Evolutionary conservation across 1,140 invertebrate species (phyloP).

Genomic region (Spodoptera litura): DNA sequence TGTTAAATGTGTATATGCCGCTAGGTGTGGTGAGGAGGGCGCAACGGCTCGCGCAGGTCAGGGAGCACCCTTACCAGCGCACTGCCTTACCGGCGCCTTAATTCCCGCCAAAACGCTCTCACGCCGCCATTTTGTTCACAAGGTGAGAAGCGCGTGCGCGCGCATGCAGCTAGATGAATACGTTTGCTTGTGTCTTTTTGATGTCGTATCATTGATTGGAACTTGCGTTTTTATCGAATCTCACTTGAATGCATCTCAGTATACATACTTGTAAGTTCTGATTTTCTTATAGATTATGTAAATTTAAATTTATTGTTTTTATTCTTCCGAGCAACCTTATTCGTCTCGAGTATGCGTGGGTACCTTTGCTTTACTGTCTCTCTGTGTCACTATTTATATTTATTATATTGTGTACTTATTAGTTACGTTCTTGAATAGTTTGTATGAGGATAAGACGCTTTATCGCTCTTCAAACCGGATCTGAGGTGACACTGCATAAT

Average conservation of each 20-base stretch:
- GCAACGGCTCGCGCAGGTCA: conserved; percentile 93
- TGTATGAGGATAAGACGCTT: conserved; percentile 72
- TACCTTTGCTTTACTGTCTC: conserved; percentile 81
- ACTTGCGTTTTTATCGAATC: conserved; percentile 48
- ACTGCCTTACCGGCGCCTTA: conserved; percentile 88
- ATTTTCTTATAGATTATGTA: conserved; percentile 22
- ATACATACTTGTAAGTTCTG: conserved; percentile 21
- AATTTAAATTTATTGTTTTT: conserved; percentile 23
- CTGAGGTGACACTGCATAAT: conserved; percentile 85
- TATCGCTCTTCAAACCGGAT: conserved; percentile 80
- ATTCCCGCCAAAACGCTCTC: conserved; percentile 79
- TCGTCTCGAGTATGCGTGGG: conserved; percentile 76
- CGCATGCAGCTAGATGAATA: conserved; percentile 77
- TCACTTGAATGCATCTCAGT: conserved; percentile 28
- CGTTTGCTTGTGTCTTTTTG: conserved; percentile 66
- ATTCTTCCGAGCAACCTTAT: conserved; percentile 68
- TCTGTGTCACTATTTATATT: conserved; percentile 81
- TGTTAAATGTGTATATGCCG: conserved; percentile 83
- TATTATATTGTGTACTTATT: conserved; percentile 83
- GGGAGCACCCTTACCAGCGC: conserved; percentile 97
- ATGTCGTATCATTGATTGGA: conserved; percentile 35
- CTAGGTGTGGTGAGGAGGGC: conserved; percentile 90
- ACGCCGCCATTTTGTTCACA: conserved; percentile 84
- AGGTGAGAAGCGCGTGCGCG: conserved; percentile 82
- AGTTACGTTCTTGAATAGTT: conserved; percentile 76